Conservation (phyloP, 2,888 invertebrate genomes). For the Oscheius onirici region DNA sequence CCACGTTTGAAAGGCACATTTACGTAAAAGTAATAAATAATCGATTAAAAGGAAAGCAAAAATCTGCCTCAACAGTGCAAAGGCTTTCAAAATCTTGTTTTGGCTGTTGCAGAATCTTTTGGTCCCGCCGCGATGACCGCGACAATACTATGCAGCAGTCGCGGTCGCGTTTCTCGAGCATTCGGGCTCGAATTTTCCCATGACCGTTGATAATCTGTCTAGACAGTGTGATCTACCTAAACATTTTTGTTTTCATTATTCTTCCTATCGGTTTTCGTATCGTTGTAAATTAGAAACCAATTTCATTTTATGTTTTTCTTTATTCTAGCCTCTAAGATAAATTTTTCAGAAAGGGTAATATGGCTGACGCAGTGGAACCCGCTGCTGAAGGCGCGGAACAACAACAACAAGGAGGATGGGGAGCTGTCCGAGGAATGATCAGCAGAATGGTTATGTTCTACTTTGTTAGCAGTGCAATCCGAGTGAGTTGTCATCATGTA, state of each 20-base stretch:
- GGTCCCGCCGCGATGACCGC: slow-evolving; percentile 15
- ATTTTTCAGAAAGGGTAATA: slow-evolving; percentile 29
- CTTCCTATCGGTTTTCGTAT: background rate
- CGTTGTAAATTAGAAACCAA: background rate
- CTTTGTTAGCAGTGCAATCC: slow-evolving; percentile 50
- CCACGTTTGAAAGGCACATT: no score
- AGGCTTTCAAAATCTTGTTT: background rate
- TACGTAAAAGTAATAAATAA: no score
- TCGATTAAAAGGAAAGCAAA: background rate
- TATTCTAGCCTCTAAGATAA: background rate
- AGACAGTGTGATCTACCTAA: background rate
- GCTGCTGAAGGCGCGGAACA: slow-evolving; percentile 38
- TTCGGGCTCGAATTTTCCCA: background rate
- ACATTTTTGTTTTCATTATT: background rate
- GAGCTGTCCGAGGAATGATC: slow-evolving; percentile 31
- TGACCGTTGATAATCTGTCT: background rate
- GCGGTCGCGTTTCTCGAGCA: background rate
- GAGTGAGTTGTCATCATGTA: slow-evolving; percentile 14
- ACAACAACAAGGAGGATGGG: slow-evolving; percentile 26
- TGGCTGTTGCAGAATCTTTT: background rate
- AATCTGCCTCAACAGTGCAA: background rate
- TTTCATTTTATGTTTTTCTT: background rate
- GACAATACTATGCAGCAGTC: background rate
- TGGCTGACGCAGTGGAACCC: slow-evolving; percentile 52
- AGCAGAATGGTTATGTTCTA: slow-evolving; percentile 58